Base-by-base conservation (phyloP, 2,113 vertebrate species). In the Sebastes schlegelii region DNA sequence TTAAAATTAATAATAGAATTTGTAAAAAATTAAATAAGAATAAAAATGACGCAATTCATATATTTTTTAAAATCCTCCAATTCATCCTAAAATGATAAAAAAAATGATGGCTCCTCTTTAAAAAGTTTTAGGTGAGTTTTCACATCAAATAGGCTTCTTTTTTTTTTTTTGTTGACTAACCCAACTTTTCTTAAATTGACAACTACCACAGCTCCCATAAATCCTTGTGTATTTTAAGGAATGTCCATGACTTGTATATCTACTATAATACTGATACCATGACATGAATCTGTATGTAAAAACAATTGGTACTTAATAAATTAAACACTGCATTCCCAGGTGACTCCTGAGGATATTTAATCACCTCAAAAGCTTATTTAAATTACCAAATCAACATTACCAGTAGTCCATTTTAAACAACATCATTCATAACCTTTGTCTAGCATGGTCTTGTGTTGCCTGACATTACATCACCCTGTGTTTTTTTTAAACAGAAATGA, bases 401-500 rank as follows among this genome's bases (percentile, higher is more conserved):
- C 70, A 51, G 51, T 16, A 6, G 12, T 69, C 48, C 45, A 61
- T 70, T 91, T 77, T 45, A 54, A 90, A 80, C 61, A 80, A 10
- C 69, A 70, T 61, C 48, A 74, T 68, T 89, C 81, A 84, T 88
- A 88, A 91, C 87, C 90, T 84, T 82, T 89, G 88, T 92, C 91
- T 90, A 77, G 83, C 80, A 84, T 58, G 83, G 88, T 82, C 84
- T 83, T 76, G 81, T 90, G 86, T 93, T 94, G 91, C 91, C 86
- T 82, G 88, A 86, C 88, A 90, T 95, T 94, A 92, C 93, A 95
- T 94, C 93, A 94, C 84, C 91, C 58, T 80, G 71, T 58, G 82
- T 80, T 19, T 86, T 88, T 92, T 87, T 91, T 87, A 87, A 88
- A 87, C 82, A 81, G 76, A 89, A 85, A 88, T 94, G 91, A 94